These are phyloP conservation scores for Drosophila eohydei DNA, from an alignment of 2,888 invertebrate species.

Conservation along the genomic window DNA sequence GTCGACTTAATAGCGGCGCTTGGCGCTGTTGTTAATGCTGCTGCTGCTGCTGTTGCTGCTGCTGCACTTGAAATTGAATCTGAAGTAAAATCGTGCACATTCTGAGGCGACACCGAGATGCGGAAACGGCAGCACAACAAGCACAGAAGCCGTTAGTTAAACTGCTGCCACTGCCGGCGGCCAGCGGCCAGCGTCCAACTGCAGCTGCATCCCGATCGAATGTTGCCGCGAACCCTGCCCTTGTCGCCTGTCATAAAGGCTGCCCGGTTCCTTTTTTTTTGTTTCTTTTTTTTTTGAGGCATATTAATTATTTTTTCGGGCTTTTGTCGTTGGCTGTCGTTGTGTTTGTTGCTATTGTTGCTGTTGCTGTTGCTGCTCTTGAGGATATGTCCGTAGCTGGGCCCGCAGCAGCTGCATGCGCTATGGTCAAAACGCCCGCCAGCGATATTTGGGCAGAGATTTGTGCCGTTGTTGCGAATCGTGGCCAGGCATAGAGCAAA, in stretches of 20 bases:
- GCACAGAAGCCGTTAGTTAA: constrained; percentile 82
- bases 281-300: constrained; percentile 62
- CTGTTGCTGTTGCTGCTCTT: constrained; percentile 54
- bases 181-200: constrained; percentile 66
- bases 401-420: constrained; percentile 60
- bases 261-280: constrained; percentile 51
- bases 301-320: constrained; percentile 82
- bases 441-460: constrained; percentile 78
- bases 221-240: constrained; percentile 69
- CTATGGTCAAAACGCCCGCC: constrained; percentile 72
- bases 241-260: constrained; percentile 81
- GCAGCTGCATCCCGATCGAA: constrained; percentile 70
- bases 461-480: constrained; percentile 60
- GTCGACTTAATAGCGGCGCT: constrained; percentile 82
- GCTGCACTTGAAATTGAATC: constrained; percentile 82
- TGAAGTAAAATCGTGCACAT: constrained; percentile 79
- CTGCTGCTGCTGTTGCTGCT: constrained; percentile 48
- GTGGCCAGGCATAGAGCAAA: constrained; percentile 63
- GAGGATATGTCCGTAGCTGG: constrained; percentile 67
- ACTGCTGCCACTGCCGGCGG: constrained; percentile 64
- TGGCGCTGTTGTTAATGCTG: constrained; percentile 54
- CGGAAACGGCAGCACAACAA: constrained; percentile 81
- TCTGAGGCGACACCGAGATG: constrained; percentile 82
- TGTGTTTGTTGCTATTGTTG: constrained; percentile 49
- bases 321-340: constrained; percentile 65